These are phyloP conservation scores for Chrysina gloriosa DNA, from an alignment of 2,888 invertebrate genomes.

Conservation along the genomic window DNA sequence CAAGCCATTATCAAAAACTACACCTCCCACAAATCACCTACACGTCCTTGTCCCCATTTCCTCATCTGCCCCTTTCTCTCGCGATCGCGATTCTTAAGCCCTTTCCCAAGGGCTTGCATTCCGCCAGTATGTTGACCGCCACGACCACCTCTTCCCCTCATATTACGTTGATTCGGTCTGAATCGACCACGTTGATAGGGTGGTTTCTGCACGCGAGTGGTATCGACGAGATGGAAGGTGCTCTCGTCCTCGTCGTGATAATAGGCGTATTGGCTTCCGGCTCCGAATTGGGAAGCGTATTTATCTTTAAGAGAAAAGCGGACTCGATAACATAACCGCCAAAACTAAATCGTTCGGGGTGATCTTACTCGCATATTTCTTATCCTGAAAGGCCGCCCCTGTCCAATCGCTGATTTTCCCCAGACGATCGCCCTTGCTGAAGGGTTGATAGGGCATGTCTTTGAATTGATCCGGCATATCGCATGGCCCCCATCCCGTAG, in stretches of 20 bases:
- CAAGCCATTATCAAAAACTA: background rate
- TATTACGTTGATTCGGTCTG: conserved; percentile 81
- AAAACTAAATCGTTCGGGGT: too few relatives aligned
- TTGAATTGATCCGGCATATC: conserved; percentile 93
- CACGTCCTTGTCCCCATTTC: conserved; percentile 86
- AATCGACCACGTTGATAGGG: conserved; percentile 94
- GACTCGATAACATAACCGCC: too few relatives aligned
- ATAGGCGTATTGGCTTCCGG: conserved; percentile 95
- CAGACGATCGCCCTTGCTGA: conserved; percentile 97
- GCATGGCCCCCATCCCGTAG: conserved; percentile 97
- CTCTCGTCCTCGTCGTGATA: conserved; percentile 99
- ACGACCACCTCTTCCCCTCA: conserved; percentile 74
- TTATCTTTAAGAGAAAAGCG: conserved; percentile 72
- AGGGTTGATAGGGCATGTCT: conserved; percentile 99
- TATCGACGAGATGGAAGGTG: conserved; percentile 98
- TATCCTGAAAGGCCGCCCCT: conserved; percentile 90
- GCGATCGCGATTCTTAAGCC: conserved; percentile 80
- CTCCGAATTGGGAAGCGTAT: conserved; percentile 92
- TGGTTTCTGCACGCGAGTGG: conserved; percentile 88
- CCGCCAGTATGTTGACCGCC: conserved; percentile 77
- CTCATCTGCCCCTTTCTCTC: conserved; percentile 80
- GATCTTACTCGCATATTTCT: conserved; percentile 86
- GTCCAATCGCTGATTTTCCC: conserved; percentile 99
- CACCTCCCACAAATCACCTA: conserved; percentile 49
- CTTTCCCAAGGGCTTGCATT: conserved; percentile 88